These are phyloP conservation scores for Odontesthes bonariensis DNA, from an alignment of 2,113 vertebrate species.

Conservation along the genomic window DNA sequence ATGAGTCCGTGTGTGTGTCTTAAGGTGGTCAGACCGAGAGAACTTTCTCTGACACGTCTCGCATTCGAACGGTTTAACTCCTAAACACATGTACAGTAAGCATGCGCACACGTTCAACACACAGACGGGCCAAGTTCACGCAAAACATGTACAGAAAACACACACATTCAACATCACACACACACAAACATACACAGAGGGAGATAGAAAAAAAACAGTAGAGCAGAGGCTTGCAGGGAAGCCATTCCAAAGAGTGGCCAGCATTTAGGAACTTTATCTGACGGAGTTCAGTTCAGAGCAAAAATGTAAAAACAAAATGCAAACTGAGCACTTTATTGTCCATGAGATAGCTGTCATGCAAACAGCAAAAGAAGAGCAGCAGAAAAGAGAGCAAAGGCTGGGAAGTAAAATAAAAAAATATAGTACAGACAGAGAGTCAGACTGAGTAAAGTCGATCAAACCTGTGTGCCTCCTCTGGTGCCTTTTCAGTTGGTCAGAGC, in stretches of 20 bases:
- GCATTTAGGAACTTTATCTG: conserved; percentile 45
- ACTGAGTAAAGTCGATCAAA: conserved; percentile 73
- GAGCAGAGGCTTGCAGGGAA: conserved; percentile 75
- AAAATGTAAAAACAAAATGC: conserved; percentile 10
- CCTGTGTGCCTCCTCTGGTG: conserved; percentile 99
- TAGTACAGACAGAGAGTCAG: conserved; percentile 17
- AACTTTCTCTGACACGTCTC: conserved; percentile 99
- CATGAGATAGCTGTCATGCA: conserved; percentile 54
- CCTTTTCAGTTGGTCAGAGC: conserved; percentile 97
- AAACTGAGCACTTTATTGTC: conserved; percentile 20
- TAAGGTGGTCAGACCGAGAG: conserved; percentile 99
- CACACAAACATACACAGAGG: conserved; percentile 42
- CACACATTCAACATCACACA: conserved; percentile 22
- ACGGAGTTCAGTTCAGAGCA: conserved; percentile 17
- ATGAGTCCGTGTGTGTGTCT: conserved; percentile 99
- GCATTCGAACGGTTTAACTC: conserved; percentile 99
- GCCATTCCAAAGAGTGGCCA: conserved; percentile 72
- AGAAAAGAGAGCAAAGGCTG: conserved; percentile 1
- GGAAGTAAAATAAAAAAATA: background rate
- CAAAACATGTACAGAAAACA: conserved; percentile 34
- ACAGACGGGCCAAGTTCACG: conserved; percentile 33
- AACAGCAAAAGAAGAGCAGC: conserved; percentile 15
- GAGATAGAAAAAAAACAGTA: conserved; percentile 79
- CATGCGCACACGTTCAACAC: conserved; percentile 65
- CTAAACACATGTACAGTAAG: conserved; percentile 85